These are phyloP conservation scores for Blastobasis lacticolella DNA, from an alignment of 2,888 invertebrate genomes.

Conservation along the genomic window DNA sequence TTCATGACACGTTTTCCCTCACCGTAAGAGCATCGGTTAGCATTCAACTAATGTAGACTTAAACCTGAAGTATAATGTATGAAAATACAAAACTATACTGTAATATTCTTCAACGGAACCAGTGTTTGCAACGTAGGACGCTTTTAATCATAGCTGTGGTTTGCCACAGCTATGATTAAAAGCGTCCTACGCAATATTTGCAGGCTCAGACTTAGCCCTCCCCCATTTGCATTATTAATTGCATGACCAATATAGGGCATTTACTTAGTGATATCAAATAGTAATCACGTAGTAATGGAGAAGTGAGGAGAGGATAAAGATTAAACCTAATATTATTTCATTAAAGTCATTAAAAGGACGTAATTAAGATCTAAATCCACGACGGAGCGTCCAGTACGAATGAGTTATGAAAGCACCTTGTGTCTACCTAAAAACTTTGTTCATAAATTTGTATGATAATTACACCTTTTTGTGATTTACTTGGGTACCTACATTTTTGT, in stretches of 20 bases:
- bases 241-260: neutral
- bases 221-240: slow-evolving; percentile 1
- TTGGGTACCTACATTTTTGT: neutral
- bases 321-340: slow-evolving; percentile 50
- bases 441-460: slow-evolving; percentile 55
- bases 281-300: slow-evolving; percentile 22
- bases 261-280: slow-evolving; percentile 11
- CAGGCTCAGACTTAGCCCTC: neutral
- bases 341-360: slow-evolving; percentile 40
- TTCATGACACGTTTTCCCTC: no score
- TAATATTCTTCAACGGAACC: no score
- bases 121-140: no score
- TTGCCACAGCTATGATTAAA: no score
- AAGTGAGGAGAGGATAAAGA: slow-evolving; percentile 36
- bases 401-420: slow-evolving; percentile 35
- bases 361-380: slow-evolving; percentile 67
- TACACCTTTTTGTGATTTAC: slow-evolving; percentile 29
- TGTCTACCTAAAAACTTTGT: slow-evolving; percentile 43
- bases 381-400: slow-evolving; percentile 34
- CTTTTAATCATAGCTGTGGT: no score
- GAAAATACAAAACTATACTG: no score
- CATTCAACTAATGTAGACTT: no score
- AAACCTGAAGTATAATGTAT: no score
- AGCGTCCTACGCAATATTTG: no score
- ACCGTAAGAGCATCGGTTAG: no score